phyloP scores from a whole-genome alignment of 1,140 invertebrate genomes.

The Zaprionus lachaisei region DNA sequence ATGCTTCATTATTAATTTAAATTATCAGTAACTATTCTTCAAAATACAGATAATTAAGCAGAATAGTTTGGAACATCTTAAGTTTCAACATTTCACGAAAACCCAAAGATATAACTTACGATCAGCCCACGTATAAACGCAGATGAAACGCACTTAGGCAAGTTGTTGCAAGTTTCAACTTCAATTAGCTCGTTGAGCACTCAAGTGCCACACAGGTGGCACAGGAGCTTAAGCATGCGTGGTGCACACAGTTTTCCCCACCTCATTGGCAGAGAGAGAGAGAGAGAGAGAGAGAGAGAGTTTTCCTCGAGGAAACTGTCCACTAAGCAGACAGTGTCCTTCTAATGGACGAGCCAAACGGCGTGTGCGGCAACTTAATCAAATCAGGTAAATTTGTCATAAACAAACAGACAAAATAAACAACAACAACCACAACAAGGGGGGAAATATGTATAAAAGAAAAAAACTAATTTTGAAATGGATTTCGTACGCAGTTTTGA shows the following conservation, averaged over 20 bases:
- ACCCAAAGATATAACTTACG: background rate
- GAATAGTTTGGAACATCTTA: too few species aligned
- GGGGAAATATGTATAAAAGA: constrained; percentile 44
- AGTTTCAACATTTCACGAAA: background rate
- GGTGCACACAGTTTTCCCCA: constrained; percentile 25
- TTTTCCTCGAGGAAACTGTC: constrained; percentile 30
- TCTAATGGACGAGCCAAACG: constrained; percentile 20
- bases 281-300: background rate
- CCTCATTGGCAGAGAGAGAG: background rate
- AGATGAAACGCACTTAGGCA: background rate
- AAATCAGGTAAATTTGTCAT: constrained; percentile 84
- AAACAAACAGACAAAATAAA: constrained; percentile 49
- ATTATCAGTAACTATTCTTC: too few species aligned
- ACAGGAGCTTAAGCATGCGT: constrained; percentile 9
- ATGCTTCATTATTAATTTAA: too few species aligned
- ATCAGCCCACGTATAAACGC: constrained; percentile 1
- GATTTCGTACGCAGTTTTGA: constrained; percentile 83
- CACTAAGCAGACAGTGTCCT: constrained; percentile 40
- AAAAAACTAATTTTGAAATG: constrained; percentile 81
- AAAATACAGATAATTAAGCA: too few species aligned
- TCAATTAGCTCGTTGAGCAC: constrained; percentile 25
- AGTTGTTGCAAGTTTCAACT: constrained; percentile 2
- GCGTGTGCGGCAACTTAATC: constrained; percentile 70
- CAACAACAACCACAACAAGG: constrained; percentile 8
- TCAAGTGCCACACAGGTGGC: constrained; percentile 26